A percentile compares a stretch with the other conserved stretches of the same genome.
Conservation (phyloP, 1,140 invertebrate species). For the Orius laevigatus region DNA sequence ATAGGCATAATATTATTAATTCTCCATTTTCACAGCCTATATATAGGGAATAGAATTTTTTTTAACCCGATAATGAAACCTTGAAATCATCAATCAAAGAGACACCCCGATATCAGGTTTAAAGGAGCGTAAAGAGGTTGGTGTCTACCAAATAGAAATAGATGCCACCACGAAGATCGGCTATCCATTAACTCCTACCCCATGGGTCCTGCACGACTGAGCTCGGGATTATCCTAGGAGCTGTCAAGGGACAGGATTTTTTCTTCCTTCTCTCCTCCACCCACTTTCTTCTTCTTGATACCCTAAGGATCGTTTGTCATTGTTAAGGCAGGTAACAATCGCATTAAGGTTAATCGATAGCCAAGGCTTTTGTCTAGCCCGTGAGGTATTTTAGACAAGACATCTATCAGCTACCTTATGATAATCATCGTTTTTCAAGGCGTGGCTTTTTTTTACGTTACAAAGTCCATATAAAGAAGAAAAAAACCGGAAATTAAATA, state of each 20-base stretch:
- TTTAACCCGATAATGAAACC: no score
- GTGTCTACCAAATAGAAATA: conserved; percentile 1
- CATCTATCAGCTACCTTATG: neutral
- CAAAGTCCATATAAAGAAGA: neutral
- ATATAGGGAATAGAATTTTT: no score
- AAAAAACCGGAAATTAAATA: neutral
- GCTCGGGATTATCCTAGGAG: neutral
- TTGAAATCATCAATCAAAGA: no score
- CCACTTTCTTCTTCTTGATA: neutral
- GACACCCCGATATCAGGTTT: no score
- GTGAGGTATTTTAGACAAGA: neutral
- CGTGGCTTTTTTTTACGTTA: neutral
- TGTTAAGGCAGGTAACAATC: conserved; percentile 4
- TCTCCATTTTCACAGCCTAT: no score
- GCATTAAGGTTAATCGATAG: conserved; percentile 3
- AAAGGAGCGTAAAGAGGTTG: neutral
- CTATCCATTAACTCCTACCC: conserved; percentile 1
- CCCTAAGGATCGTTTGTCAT: conserved; percentile 1
- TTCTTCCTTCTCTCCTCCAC: neutral
- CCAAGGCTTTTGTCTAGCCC: neutral
- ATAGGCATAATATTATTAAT: no score
- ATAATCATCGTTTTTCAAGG: neutral
- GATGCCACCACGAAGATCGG: neutral
- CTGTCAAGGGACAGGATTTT: conserved; percentile 1
- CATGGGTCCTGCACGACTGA: conserved; percentile 1